Base-by-base conservation (phyloP, 1,140 invertebrate species). In the Nylanderia fulva region DNA sequence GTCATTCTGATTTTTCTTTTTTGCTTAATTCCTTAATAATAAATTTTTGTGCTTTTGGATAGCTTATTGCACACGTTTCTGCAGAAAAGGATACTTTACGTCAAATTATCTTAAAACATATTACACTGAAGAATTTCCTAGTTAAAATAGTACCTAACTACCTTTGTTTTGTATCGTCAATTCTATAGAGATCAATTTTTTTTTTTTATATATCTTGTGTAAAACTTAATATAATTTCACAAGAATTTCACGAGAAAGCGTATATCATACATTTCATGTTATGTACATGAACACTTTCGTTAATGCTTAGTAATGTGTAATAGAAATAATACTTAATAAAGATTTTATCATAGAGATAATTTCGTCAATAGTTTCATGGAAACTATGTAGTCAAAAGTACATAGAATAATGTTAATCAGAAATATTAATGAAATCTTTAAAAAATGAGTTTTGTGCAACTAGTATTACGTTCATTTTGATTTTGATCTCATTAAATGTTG, bases 271-370 rank as follows among this genome's bases (percentile, higher is more conserved):
- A 63, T 75, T 29, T 18, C 42, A 85, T 69, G 42, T 86, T 84
- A 84, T 82, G 52, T 84, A 84, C 74, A 88, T 86, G 85, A 89
- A 89, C 87, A 89, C 80, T 84, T 86, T 86, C n/a, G n/a, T 61
- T 54, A 89, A 86, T 64, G 7, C 77, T 69, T 45, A 58, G 56
- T 64, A 86, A 56, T 56, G 66, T 68, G 13, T 33, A 15, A 56
- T 76, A 69, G 75, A 76, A 58, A 64, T 84, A 89, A 68, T 79
- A 68, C 39, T 77, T 56, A 29, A 42, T n/a, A 27, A 15, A 54
- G 0, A 61, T 42, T 60, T 71, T 76, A 61, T 60, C 63, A 39
- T 58, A 71, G 42, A 61, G 15, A 48, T 75, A 63, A 45, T 36
- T 36, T 58, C 8, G 33, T 56, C 9, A 15, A 29, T 36, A 48